Evolutionary conservation across 2,113 vertebrate genomes (phyloP).

Genomic region (Rissa tridactyla): DNA sequence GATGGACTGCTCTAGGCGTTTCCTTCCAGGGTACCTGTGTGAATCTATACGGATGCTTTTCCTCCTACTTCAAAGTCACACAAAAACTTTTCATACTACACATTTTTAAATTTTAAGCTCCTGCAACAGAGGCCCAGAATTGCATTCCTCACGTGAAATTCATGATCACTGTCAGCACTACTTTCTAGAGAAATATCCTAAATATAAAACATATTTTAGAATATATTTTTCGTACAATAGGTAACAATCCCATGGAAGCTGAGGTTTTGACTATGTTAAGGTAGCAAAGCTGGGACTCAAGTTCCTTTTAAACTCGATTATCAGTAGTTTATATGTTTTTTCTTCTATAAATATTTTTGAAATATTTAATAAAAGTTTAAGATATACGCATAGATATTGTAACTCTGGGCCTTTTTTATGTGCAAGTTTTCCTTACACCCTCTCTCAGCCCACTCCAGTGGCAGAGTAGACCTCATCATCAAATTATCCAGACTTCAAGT

Average conservation of each 20-base stretch:
- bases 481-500: not conserved
- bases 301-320: not conserved
- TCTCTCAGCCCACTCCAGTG: not conserved
- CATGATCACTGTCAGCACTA: not conserved
- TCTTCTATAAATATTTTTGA: not conserved
- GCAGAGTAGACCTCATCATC: not conserved
- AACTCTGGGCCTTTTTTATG: not conserved
- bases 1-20: not conserved
- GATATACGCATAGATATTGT: not conserved
- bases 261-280: not conserved
- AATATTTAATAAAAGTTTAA: not conserved
- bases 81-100: not conserved
- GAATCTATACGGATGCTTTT: not conserved
- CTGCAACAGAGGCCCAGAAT: not conserved
- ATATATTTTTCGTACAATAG: not conserved
- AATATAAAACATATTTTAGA: not conserved
- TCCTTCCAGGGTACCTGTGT: not conserved
- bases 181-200: not conserved
- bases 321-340: not conserved
- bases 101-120: not conserved
- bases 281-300: not conserved
- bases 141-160: not conserved
- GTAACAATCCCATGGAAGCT: not conserved
- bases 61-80: not conserved
- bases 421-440: not conserved